These are phyloP conservation scores for Ashinkailepas kermadecensis DNA, from an alignment of 2,888 invertebrate genomes.

Conservation along the genomic window DNA sequence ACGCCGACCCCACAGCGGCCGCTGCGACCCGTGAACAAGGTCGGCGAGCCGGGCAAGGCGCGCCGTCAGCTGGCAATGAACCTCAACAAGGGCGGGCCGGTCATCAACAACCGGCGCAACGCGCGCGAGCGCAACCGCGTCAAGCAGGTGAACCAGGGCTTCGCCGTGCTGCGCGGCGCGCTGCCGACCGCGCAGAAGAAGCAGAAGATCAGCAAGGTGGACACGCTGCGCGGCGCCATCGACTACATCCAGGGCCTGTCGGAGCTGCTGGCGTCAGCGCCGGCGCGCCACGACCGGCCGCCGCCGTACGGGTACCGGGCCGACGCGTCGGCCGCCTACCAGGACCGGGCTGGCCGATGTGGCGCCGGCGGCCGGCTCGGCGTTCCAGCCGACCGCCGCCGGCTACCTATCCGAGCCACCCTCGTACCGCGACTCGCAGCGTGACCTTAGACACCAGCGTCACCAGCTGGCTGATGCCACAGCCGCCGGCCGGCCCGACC, in stretches of 20 bases:
- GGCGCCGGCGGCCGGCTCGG: not conserved
- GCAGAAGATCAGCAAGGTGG: constrained; percentile 46
- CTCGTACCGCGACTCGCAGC: not conserved
- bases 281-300: not conserved
- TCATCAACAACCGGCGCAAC: constrained; percentile 81
- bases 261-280: constrained; percentile 50
- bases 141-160: constrained; percentile 89
- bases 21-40: constrained; percentile 9
- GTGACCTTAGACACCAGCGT: not conserved
- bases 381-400: not conserved
- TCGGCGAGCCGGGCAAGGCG: constrained; percentile 11
- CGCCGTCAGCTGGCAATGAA: constrained; percentile 19
- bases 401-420: not conserved
- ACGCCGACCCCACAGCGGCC: constrained; percentile 14
- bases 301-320: not conserved
- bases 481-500: not conserved
- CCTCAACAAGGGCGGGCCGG: constrained; percentile 45
- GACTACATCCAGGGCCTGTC: constrained; percentile 79
- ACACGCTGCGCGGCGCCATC: constrained; percentile 77
- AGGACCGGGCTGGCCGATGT: not conserved
- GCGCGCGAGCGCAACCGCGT: constrained; percentile 90
- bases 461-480: not conserved
- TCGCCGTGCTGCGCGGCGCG: constrained; percentile 77
- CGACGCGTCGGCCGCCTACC: not conserved
- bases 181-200: constrained; percentile 54